Evolutionary conservation across 2,113 vertebrate species (phyloP).

Genomic region (Tretioscincus oriximinensis): DNA sequence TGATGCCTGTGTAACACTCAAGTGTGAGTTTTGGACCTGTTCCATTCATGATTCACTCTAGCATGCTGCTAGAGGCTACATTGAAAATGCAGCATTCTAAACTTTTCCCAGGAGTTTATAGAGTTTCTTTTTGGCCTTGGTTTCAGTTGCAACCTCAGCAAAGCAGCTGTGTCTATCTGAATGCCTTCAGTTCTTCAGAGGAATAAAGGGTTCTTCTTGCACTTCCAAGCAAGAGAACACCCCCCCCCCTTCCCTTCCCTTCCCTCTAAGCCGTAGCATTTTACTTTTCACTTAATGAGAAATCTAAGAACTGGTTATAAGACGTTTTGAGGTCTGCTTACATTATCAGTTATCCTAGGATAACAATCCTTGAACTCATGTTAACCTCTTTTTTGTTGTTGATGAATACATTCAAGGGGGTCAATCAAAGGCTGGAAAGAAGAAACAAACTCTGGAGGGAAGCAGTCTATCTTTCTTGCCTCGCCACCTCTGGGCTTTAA

Average conservation of each 20-base stretch:
- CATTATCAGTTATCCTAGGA: background rate
- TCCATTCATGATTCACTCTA: constrained; percentile 39
- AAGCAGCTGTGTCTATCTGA: constrained; percentile 37
- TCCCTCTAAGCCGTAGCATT: constrained; percentile 1
- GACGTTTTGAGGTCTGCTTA: constrained; percentile 6
- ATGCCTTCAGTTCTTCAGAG: background rate
- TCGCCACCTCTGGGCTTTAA: background rate
- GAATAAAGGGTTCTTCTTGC: background rate
- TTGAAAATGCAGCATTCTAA: constrained; percentile 36
- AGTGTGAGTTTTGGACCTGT: constrained; percentile 32
- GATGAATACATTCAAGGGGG: background rate
- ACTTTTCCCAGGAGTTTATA: constrained; percentile 25
- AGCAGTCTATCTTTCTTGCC: background rate
- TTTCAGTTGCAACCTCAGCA: constrained; percentile 37
- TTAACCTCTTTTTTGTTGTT: background rate
- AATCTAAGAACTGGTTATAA: constrained; percentile 13
- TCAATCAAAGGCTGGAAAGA: constrained; percentile 10
- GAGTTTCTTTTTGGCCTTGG: constrained; percentile 32
- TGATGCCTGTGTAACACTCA: constrained; percentile 18
- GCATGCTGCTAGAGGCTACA: constrained; percentile 16
- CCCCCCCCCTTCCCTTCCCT: background rate
- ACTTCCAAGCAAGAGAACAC: background rate
- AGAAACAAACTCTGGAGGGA: background rate
- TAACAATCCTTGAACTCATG: constrained; percentile 9
- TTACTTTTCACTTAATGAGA: background rate